phyloP scores from a whole-genome alignment of 2,797 vertebrate species.

The Sardinella longiceps region DNA sequence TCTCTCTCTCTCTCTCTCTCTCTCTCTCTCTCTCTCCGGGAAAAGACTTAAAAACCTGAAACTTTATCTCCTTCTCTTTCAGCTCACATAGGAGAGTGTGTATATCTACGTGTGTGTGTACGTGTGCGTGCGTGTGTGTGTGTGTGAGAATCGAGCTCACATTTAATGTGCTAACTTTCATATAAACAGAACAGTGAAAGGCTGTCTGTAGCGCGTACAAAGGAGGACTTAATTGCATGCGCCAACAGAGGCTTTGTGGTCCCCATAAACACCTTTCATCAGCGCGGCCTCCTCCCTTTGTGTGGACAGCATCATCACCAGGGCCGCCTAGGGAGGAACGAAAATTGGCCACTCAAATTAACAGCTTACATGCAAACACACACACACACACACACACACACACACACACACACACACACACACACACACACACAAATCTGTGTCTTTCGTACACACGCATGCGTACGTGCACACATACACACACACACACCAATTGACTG shows the following conservation, averaged over 20 bases:
- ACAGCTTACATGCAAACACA: neutral
- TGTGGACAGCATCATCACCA: neutral
- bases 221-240: neutral
- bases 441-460: neutral
- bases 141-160: neutral
- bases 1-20: neutral
- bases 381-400: neutral
- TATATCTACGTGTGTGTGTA: neutral
- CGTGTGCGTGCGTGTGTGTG: neutral
- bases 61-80: neutral
- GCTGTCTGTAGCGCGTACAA: neutral
- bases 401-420: neutral
- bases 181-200: neutral
- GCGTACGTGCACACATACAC: no score
- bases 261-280: constrained; percentile 21
- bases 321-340: neutral
- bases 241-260: constrained; percentile 1
- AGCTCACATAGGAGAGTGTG: neutral
- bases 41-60: neutral
- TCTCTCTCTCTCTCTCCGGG: neutral
- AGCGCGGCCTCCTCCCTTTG: neutral
- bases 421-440: neutral
- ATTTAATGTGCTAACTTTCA: neutral
- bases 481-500: neutral
- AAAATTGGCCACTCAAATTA: constrained; percentile 18